phyloP scores from a whole-genome alignment of 2,797 vertebrate species.

The Tragelaphus oryx region DNA sequence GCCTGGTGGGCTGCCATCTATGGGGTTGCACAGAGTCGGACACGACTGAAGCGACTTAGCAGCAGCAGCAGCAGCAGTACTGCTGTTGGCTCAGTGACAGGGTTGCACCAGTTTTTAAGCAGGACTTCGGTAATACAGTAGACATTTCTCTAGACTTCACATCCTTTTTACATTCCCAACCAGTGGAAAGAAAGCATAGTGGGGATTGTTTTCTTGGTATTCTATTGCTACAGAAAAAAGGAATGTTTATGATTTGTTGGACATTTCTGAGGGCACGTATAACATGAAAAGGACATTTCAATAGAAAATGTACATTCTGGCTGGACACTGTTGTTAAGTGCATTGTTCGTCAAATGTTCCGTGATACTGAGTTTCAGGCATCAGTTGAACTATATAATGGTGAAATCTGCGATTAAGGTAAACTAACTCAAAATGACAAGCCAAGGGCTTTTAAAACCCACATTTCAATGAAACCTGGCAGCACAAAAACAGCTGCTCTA shows the following conservation, averaged over 20 bases:
- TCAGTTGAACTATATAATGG: constrained; percentile 59
- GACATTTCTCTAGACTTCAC: constrained; percentile 1
- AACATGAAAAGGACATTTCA: constrained; percentile 31
- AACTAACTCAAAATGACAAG: constrained; percentile 71
- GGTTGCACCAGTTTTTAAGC: constrained; percentile 34
- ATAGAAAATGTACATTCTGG: constrained; percentile 23
- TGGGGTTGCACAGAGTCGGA: too few species aligned
- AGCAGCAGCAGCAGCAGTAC: neutral
- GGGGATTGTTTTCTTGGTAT: neutral
- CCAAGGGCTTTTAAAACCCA: constrained; percentile 64
- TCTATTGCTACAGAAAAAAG: neutral
- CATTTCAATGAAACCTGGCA: constrained; percentile 70
- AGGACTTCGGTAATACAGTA: neutral
- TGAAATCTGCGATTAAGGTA: constrained; percentile 62
- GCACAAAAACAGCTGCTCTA: constrained; percentile 65
- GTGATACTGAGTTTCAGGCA: constrained; percentile 58
- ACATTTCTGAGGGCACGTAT: neutral
- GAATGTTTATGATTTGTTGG: neutral
- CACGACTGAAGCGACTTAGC: too few species aligned
- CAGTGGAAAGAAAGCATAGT: neutral
- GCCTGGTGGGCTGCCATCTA: too few species aligned
- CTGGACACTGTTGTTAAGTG: constrained; percentile 10
- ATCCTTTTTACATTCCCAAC: neutral
- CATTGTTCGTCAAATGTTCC: constrained; percentile 60
- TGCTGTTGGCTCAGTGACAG: neutral